phyloP scores from a whole-genome alignment of 2,888 invertebrate species.

The Agapostemon virescens region DNA sequence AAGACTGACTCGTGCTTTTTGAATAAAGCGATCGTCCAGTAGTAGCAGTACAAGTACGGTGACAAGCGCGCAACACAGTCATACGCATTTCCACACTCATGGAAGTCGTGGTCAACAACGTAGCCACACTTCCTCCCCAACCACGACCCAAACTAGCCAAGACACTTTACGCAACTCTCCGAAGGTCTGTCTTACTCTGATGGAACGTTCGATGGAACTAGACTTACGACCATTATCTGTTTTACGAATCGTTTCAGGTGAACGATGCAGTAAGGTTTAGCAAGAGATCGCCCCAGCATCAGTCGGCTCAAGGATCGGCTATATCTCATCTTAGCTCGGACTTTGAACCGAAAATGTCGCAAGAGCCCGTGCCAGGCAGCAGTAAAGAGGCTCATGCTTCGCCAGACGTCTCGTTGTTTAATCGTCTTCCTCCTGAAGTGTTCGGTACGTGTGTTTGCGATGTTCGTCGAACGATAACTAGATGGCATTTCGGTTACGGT shows the following conservation, averaged over 20 bases:
- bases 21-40: conserved; percentile 74
- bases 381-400: conserved; percentile 75
- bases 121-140: conserved; percentile 75
- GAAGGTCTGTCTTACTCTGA: conserved; percentile 66
- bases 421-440: conserved; percentile 78
- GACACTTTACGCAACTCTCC: conserved; percentile 76
- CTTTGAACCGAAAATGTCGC: conserved; percentile 66
- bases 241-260: conserved; percentile 60
- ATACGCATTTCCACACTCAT: conserved; percentile 75
- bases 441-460: conserved; percentile 70
- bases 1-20: conserved; percentile 33
- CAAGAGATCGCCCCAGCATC: conserved; percentile 76
- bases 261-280: conserved; percentile 71
- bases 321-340: conserved; percentile 67
- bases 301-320: conserved; percentile 70
- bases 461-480: background rate
- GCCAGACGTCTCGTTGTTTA: conserved; percentile 77
- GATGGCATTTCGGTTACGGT: too few species aligned
- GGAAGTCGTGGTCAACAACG: conserved; percentile 74
- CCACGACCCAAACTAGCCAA: conserved; percentile 73
- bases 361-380: conserved; percentile 76
- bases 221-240: background rate
- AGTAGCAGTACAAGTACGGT: conserved; percentile 78
- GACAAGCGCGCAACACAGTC: conserved; percentile 77
- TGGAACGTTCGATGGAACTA: background rate